Evolutionary conservation across 37 sponge, comb jelly and placozoan genomes (phyloP).

Genomic region (Aphrocallistes beatrix): DNA sequence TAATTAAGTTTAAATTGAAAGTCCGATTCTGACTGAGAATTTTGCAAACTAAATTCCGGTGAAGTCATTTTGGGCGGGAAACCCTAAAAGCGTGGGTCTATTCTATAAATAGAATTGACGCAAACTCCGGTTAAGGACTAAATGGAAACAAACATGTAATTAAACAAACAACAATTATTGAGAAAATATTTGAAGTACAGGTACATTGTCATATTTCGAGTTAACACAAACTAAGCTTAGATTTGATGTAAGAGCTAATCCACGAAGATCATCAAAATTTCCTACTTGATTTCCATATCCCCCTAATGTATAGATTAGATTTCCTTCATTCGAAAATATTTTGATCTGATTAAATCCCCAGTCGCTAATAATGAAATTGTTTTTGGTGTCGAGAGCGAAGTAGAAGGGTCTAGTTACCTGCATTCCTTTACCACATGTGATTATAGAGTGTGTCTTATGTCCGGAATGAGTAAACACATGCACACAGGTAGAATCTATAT

Average conservation of each 20-base stretch:
- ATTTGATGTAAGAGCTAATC: neutral
- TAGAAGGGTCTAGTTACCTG: neutral
- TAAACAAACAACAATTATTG: too few relatives aligned
- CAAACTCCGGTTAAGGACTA: too few relatives aligned
- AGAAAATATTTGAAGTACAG: constrained; percentile 13
- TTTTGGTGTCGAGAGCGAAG: neutral
- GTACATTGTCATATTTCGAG: neutral
- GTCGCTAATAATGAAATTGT: neutral
- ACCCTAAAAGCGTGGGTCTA: too few relatives aligned
- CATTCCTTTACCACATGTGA: neutral
- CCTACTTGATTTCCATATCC: neutral
- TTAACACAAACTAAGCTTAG: neutral
- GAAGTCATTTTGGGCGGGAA: too few relatives aligned
- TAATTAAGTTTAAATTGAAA: too few relatives aligned
- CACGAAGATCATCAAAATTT: neutral
- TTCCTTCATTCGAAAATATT: neutral
- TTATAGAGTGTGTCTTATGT: neutral
- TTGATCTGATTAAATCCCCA: neutral
- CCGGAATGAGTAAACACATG: neutral
- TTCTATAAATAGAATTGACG: too few relatives aligned
- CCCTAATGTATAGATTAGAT: neutral
- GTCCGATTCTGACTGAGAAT: too few relatives aligned
- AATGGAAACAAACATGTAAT: too few relatives aligned
- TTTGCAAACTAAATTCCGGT: too few relatives aligned
- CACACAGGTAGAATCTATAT: neutral